Conservation (phyloP, 2,113 vertebrate genomes). For the Chloropsis hardwickii region DNA sequence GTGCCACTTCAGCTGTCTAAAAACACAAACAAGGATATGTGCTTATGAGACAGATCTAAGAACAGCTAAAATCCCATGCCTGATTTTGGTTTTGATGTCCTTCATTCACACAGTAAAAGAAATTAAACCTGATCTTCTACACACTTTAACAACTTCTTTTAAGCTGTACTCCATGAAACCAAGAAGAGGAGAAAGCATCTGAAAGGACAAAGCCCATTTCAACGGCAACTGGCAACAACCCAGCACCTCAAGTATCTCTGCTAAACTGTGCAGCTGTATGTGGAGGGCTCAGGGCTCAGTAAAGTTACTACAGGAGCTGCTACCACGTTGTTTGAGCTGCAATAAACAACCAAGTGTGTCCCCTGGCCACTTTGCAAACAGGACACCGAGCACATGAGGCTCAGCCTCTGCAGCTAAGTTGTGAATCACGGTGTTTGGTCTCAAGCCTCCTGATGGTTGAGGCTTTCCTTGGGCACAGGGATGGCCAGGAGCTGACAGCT, state of each 20-base stretch:
- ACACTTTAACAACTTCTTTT: neutral
- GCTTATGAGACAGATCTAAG: neutral
- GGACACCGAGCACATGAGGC: accelerated
- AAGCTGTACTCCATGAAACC: neutral
- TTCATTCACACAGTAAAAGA: neutral
- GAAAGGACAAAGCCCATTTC: neutral
- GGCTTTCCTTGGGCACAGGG: neutral
- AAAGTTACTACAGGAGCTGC: neutral
- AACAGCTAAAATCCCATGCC: neutral
- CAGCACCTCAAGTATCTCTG: neutral
- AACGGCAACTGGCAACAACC: neutral
- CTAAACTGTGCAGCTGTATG: neutral
- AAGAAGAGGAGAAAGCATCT: neutral
- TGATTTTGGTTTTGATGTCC: neutral
- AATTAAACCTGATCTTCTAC: neutral
- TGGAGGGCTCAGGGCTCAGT: neutral
- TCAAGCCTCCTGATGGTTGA: neutral
- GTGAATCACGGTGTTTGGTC: accelerated
- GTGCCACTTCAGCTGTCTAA: slow-evolving; percentile 92
- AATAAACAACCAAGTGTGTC: neutral
- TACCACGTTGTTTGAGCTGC: accelerated
- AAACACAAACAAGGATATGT: slow-evolving; percentile 15
- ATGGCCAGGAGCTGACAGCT: neutral
- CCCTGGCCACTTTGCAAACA: accelerated
- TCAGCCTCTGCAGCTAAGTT: neutral